Evolutionary conservation across 2,113 vertebrate species (phyloP).

Genomic region (Prietella phreatophila): DNA sequence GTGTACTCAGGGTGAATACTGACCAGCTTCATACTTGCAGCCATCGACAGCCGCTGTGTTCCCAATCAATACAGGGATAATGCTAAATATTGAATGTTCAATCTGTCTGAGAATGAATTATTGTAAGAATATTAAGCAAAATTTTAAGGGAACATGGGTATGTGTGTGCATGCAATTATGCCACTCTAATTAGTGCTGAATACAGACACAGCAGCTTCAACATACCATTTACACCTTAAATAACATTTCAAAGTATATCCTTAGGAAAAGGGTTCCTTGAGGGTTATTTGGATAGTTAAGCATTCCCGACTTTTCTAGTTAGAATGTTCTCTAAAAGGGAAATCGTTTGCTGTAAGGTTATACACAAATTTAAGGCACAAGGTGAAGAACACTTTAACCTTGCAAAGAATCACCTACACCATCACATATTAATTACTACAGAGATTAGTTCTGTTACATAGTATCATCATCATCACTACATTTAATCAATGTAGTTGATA

Average conservation of each 20-base stretch:
- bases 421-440: not conserved
- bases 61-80: constrained; percentile 58
- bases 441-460: constrained; percentile 9
- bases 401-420: no score
- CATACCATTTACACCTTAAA: not conserved
- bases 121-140: constrained; percentile 22
- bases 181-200: not conserved
- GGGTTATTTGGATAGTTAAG: not conserved
- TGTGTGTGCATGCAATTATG: constrained; percentile 10
- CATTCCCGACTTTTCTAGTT: not conserved
- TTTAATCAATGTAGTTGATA: constrained; percentile 4
- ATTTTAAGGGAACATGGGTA: not conserved
- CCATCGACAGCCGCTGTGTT: constrained; percentile 60
- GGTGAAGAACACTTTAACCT: not conserved
- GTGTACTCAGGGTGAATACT: constrained; percentile 68
- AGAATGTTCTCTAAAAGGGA: not conserved
- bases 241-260: not conserved
- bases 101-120: constrained; percentile 12
- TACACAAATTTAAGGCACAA: not conserved
- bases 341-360: not conserved
- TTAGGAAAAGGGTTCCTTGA: not conserved
- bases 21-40: constrained; percentile 67
- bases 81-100: constrained; percentile 28
- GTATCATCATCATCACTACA: not conserved
- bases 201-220: not conserved